Evolutionary conservation across 2,888 invertebrate genomes (phyloP), one percentile per base, ranked within the genome.

Genomic region (Sisyra nigra): DNA sequence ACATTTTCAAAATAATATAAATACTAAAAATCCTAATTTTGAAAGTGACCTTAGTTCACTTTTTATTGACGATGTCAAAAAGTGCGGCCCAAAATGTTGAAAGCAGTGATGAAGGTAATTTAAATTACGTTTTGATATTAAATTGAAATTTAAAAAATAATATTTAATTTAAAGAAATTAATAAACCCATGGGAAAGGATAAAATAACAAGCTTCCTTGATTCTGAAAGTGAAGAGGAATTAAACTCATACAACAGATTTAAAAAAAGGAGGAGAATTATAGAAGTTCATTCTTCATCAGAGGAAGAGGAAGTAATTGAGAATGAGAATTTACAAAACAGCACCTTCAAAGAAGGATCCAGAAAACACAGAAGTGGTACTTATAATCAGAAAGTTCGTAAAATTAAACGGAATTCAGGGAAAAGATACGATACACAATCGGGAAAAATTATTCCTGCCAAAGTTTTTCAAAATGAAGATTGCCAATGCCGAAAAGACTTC

Each of bases 381-480:
- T 45, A 49, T 38, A 46, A 41, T 32, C 14, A 46, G 41, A 46
- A 46, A 34, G 38, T 45, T 44, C 36, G 41, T 47, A 49, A 49
- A 15, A 15, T 10, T 10, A 36, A n/a, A n/a, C n/a, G n/a, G n/a
- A n/a, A n/a, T n/a, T n/a, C n/a, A n/a, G n/a, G n/a, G n/a, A n/a
- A n/a, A 36, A 14, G 15, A 36, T 36, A 36, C 5, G 3, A n/a
- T 9, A 36, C 8, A 36, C 11, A 36, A 36, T 13, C 7, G 10
- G n/a, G 3, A 3, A 36, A 36, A 36, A 7, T 36, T 36, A 14
- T 36, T 36, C 3, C 11, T 14, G 36, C 11, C 10, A 36, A 36
- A 36, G 15, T 13, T 13, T 36, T 36, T 13, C 13, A 13, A 14
- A 36, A 36, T 3, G 15, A 36, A 14, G 5, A 7, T 14, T 36